Percentiles rank a stretch among this genome's conserved stretches.
phyloP scores from a whole-genome alignment of 2,797 vertebrate genomes.

The Cyprinodon diabolis region DNA sequence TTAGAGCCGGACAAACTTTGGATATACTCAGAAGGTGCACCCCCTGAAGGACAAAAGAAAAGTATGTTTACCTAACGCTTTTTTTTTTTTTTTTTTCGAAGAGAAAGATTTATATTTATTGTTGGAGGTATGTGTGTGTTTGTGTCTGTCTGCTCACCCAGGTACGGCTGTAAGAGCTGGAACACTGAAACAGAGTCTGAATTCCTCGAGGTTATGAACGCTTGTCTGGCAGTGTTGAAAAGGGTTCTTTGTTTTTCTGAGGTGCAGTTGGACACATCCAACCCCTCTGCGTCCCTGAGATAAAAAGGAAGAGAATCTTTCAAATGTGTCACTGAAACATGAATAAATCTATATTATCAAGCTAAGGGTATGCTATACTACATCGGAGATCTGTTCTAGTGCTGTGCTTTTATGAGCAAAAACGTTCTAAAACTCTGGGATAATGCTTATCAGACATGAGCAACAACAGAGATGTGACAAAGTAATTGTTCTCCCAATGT shows the following conservation, averaged over 20 bases:
- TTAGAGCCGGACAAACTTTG: constrained; percentile 33
- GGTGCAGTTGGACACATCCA: constrained; percentile 66
- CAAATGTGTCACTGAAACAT: not conserved
- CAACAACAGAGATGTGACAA: not conserved
- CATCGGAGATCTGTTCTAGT: not conserved
- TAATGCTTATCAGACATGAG: not conserved
- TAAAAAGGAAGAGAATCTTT: not conserved
- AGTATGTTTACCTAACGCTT: not conserved
- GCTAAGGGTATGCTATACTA: not conserved
- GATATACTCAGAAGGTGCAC: constrained; percentile 42
- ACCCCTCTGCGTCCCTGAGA: constrained; percentile 54
- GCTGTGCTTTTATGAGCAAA: not conserved
- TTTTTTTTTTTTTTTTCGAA: not conserved
- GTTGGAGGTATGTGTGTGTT: not conserved
- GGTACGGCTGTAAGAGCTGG: constrained; percentile 52
- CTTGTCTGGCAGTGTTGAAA: constrained; percentile 56
- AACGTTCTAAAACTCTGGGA: not conserved
- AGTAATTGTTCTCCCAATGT: too few species aligned
- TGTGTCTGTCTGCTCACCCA: constrained; percentile 44
- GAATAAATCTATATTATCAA: not conserved
- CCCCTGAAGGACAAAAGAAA: constrained; percentile 56
- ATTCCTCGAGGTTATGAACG: constrained; percentile 26
- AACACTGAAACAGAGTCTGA: constrained; percentile 17
- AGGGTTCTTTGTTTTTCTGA: constrained; percentile 55
- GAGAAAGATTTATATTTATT: not conserved